phyloP scores from a whole-genome alignment of 2,113 vertebrate genomes.

The Burhinus bistriatus region DNA sequence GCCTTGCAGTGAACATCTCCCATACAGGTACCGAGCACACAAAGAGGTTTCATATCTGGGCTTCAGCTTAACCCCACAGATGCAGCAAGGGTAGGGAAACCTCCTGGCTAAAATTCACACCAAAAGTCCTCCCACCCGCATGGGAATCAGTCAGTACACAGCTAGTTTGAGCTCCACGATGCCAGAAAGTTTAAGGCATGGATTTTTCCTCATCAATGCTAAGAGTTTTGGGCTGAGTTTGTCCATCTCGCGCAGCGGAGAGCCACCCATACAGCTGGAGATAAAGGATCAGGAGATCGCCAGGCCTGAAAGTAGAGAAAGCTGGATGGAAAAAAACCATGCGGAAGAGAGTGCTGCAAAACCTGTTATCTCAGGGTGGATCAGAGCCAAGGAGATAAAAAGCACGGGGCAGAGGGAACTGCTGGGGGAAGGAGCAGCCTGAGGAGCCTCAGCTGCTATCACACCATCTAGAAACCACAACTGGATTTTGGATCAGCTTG shows the following conservation, averaged over 20 bases:
- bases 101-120: neutral
- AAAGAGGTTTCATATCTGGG: neutral
- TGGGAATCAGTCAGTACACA: fast-evolving
- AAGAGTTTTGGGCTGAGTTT: neutral
- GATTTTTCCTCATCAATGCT: neutral
- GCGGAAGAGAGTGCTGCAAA: neutral
- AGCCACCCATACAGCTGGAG: neutral
- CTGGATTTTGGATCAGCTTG: neutral
- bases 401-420: neutral
- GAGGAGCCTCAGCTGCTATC: neutral
- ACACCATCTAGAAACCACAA: neutral
- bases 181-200: neutral
- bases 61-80: neutral
- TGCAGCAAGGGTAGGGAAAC: neutral
- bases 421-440: neutral
- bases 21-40: fast-evolving
- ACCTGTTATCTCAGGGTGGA: neutral
- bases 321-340: neutral
- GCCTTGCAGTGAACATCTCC: neutral
- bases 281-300: neutral
- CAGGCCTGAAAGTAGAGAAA: neutral
- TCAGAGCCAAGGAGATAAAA: conserved; percentile 33
- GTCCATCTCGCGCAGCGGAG: neutral
- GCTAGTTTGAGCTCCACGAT: fast-evolving
- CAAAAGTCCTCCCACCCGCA: neutral